Percentiles rank a stretch among this genome's conserved stretches.
phyloP scores from a whole-genome alignment of 2,113 vertebrate genomes.

The Sorex fumeus region DNA sequence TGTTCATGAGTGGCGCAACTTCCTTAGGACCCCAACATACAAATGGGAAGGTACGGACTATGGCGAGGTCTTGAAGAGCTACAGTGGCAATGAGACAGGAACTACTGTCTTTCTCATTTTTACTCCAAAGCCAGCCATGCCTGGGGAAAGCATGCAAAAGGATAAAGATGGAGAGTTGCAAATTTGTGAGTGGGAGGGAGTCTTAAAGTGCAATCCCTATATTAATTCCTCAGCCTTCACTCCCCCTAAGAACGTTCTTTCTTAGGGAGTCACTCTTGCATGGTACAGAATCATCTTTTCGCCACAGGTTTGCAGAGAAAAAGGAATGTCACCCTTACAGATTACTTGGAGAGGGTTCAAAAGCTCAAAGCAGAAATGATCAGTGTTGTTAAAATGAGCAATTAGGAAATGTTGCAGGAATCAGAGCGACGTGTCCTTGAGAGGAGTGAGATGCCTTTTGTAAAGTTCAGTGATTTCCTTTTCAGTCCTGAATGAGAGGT shows the following conservation, averaged over 20 bases:
- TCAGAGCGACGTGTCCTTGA: conserved; percentile 24
- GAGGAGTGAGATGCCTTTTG: conserved; percentile 5
- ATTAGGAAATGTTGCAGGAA: conserved; percentile 63
- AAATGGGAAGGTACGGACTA: neutral
- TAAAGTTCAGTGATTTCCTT: neutral
- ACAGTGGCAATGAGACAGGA: neutral
- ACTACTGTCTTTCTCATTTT: neutral
- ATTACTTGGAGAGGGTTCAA: conserved; percentile 30
- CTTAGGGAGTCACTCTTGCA: neutral
- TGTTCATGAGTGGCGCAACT: neutral
- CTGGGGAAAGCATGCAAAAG: neutral
- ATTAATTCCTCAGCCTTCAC: neutral
- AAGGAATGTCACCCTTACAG: neutral
- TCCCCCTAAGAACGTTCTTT: conserved; percentile 25
- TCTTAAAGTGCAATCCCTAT: neutral
- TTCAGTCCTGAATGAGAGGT: conserved; percentile 2
- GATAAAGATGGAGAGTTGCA: conserved; percentile 1
- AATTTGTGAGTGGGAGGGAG: neutral
- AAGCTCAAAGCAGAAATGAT: conserved; percentile 24
- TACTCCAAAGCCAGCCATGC: neutral
- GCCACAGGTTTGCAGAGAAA: conserved; percentile 21
- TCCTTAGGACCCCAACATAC: neutral
- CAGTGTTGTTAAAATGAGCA: conserved; percentile 56
- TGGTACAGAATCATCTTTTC: conserved; percentile 15
- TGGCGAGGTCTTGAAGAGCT: neutral